phyloP scores from a whole-genome alignment of 2,888 invertebrate species.

The Hofmannophila pseudospretella region DNA sequence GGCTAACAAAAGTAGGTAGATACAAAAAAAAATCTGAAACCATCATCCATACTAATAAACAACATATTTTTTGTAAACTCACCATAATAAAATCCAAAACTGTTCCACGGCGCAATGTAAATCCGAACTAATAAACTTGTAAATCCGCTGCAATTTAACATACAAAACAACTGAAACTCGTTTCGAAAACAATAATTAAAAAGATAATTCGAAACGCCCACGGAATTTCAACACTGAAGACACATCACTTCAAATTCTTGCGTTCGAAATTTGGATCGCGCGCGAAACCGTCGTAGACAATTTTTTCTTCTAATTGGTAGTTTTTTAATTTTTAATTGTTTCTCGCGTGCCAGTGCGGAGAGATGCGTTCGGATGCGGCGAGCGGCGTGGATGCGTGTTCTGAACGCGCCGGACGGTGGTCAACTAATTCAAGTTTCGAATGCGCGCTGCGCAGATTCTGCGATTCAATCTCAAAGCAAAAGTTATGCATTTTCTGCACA shows the following conservation, averaged over 20 bases:
- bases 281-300: conserved; percentile 27
- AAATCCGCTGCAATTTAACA: conserved; percentile 13
- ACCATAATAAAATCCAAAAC: conserved; percentile 24
- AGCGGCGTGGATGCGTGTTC: conserved; percentile 39
- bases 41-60: background rate
- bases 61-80: conserved; percentile 14
- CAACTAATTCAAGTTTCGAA: conserved; percentile 49
- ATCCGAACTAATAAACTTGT: conserved; percentile 14
- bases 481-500: conserved; percentile 14
- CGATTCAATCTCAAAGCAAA: conserved; percentile 9
- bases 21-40: background rate
- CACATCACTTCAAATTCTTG: conserved; percentile 31
- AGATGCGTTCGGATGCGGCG: conserved; percentile 16
- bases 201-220: conserved; percentile 12
- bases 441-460: conserved; percentile 16
- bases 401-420: conserved; percentile 64
- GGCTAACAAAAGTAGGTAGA: too few relatives aligned
- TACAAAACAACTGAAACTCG: conserved; percentile 12
- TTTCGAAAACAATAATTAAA: conserved; percentile 11
- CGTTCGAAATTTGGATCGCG: conserved; percentile 30
- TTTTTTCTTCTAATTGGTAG: conserved; percentile 22
- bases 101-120: conserved; percentile 6
- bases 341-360: conserved; percentile 35
- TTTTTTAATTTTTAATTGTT: conserved; percentile 29
- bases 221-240: conserved; percentile 25